Evolutionary conservation across 2,888 invertebrate species (phyloP).

Genomic region (Rotaria magnacalcarata): DNA sequence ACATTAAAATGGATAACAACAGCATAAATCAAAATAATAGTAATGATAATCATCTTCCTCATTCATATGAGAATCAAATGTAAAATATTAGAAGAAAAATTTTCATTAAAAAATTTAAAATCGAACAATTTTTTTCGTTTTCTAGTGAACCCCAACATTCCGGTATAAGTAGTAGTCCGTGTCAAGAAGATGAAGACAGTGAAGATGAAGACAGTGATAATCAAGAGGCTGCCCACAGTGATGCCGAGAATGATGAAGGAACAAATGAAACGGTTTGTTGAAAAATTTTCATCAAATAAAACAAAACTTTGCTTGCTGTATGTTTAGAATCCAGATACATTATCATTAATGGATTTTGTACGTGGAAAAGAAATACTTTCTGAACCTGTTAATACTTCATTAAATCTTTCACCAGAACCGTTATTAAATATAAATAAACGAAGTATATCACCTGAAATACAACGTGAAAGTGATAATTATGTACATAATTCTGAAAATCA

Average conservation of each 20-base stretch:
- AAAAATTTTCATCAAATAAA: neutral
- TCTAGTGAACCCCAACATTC: slow-evolving; percentile 17
- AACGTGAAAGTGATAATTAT: neutral
- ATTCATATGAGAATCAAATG: slow-evolving; percentile 26
- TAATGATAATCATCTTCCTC: slow-evolving; percentile 19
- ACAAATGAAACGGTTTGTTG: neutral
- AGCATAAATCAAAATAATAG: slow-evolving; percentile 25
- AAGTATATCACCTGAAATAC: neutral
- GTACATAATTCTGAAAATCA: slow-evolving; percentile 1
- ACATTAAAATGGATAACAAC: neutral
- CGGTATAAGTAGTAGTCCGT: slow-evolving; percentile 18
- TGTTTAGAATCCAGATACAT: slow-evolving; percentile 3
- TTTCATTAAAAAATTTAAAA: no score
- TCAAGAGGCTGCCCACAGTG: slow-evolving; percentile 3
- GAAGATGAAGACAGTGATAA: slow-evolving; percentile 27
- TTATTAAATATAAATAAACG: neutral
- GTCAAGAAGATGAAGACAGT: slow-evolving; percentile 15
- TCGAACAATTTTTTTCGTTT: neutral
- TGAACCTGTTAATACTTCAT: slow-evolving; percentile 16
- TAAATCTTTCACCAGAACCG: neutral
- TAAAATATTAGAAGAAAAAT: neutral
- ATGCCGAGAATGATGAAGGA: slow-evolving; percentile 23
- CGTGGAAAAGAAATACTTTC: neutral
- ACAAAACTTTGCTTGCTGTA: neutral
- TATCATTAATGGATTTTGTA: slow-evolving; percentile 16